A percentile compares a stretch with the other conserved stretches of the same genome.
phyloP scores from a whole-genome alignment of 2,888 invertebrate genomes.

The Trissonchulus latispiculum region DNA sequence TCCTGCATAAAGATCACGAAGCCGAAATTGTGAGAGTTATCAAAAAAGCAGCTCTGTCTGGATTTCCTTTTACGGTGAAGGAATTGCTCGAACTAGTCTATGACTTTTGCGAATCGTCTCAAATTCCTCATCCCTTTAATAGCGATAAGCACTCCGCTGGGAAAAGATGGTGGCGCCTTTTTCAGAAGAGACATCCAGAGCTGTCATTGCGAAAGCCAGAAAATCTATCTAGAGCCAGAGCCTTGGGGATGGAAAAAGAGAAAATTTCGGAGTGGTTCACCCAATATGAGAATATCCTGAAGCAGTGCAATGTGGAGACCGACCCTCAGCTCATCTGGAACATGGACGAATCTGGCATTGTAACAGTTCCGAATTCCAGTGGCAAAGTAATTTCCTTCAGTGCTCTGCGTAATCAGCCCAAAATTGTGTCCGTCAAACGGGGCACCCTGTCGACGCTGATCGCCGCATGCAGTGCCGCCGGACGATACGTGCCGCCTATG shows the following conservation, averaged over 20 bases:
- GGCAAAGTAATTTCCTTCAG: neutral
- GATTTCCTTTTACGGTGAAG: neutral
- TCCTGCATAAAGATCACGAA: too few species aligned
- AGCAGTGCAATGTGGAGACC: neutral
- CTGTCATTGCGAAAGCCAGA: neutral
- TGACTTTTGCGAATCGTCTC: neutral
- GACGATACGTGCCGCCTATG: neutral
- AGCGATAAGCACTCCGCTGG: neutral
- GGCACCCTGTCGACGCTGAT: neutral
- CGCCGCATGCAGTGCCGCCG: neutral
- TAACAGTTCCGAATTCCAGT: neutral
- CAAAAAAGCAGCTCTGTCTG: neutral
- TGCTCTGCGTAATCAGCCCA: neutral
- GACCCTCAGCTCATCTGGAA: neutral
- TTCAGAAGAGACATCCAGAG: neutral
- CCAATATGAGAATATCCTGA: neutral
- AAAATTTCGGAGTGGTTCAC: neutral
- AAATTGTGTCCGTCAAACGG: neutral
- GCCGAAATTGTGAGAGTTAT: too few species aligned
- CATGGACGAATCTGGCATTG: neutral
- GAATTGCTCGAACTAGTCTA: neutral
- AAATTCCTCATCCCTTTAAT: neutral
- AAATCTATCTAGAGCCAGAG: neutral
- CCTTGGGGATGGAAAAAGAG: neutral
- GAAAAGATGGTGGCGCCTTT: neutral